Evolutionary conservation across 2,113 vertebrate genomes (phyloP).

Genomic region (Rana temporaria): DNA sequence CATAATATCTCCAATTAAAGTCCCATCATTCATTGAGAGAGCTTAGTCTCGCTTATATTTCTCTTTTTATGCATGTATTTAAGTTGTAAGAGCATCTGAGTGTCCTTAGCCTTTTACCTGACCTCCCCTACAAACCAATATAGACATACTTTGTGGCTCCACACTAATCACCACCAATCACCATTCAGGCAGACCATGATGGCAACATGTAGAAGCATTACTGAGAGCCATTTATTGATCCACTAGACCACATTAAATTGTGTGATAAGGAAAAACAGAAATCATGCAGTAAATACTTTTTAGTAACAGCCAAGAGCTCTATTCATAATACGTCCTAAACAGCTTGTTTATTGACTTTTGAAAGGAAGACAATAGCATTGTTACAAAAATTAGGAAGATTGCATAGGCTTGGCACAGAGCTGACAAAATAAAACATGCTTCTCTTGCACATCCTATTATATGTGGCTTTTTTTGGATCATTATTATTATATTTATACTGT

Average conservation of each 20-base stretch:
- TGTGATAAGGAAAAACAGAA: neutral
- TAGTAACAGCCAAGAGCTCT: neutral
- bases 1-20: no score
- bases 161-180: neutral
- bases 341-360: conserved; percentile 60
- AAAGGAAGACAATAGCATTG: conserved; percentile 52
- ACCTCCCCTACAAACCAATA: no score
- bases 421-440: conserved; percentile 61
- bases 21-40: no score
- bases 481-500: conserved; percentile 52
- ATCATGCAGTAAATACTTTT: neutral
- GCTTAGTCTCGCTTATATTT: no score
- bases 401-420: conserved; percentile 59
- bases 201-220: neutral
- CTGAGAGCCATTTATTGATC: neutral
- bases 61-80: no score
- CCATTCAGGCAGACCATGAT: neutral
- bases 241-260: neutral
- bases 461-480: neutral
- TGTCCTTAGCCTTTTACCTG: no score
- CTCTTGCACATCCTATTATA: conserved; percentile 45
- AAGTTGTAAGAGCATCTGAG: no score
- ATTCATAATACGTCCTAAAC: neutral
- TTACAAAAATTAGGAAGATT: conserved; percentile 51
- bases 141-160: no score